Percentiles rank a stretch among this genome's conserved stretches.
These are phyloP conservation scores for Lepidotrigona ventralis DNA, from an alignment of 1,140 invertebrate genomes.

Conservation along the genomic window DNA sequence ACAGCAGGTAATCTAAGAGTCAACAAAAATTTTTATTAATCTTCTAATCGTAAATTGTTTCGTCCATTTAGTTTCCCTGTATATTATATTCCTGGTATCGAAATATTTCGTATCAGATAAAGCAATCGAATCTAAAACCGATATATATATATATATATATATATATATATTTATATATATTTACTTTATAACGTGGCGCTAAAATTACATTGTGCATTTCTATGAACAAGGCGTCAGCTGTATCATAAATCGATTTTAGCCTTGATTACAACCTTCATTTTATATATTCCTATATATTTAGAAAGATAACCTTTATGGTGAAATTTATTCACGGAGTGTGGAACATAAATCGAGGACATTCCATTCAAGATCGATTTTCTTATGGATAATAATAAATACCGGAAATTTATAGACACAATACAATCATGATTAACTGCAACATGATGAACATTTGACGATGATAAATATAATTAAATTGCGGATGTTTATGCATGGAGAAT, in stretches of 20 bases:
- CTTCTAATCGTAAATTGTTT: too few species aligned
- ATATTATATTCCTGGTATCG: not conserved
- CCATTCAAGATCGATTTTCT: not conserved
- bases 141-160: not conserved
- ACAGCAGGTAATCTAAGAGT: too few species aligned
- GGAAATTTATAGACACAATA: not conserved
- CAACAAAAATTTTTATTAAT: too few species aligned
- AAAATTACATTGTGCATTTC: too few species aligned
- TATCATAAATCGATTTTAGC: conserved; percentile 2
- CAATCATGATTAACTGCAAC: not conserved
- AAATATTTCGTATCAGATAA: not conserved
- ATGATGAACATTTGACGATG: not conserved
- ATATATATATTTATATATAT: not conserved
- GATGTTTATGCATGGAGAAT: too few species aligned
- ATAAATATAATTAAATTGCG: not conserved
- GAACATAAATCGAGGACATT: not conserved
- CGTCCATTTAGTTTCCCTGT: not conserved
- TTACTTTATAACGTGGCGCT: not conserved
- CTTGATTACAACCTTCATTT: conserved; percentile 13
- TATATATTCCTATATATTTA: not conserved
- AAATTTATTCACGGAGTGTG: not conserved
- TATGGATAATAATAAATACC: not conserved
- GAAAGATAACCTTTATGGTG: not conserved
- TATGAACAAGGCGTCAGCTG: not conserved
- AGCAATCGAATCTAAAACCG: not conserved